Evolutionary conservation across 2,888 invertebrate genomes (phyloP).

Genomic region (Hyalella azteca): DNA sequence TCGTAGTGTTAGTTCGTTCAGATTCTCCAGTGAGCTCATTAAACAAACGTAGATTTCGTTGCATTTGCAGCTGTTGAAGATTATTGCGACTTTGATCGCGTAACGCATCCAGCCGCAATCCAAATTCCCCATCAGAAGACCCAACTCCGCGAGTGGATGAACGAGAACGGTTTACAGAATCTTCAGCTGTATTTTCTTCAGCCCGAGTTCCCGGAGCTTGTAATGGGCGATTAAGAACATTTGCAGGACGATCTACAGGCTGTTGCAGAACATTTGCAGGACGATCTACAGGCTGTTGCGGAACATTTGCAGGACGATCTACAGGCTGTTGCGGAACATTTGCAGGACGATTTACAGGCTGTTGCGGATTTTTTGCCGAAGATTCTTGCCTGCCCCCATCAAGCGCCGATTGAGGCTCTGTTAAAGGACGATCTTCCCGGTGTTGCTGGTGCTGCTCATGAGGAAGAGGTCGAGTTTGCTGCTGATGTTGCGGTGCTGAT

Average conservation of each 20-base stretch:
- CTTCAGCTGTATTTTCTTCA: too few relatives aligned
- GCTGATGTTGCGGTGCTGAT: background rate
- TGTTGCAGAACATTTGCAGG: background rate
- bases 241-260: background rate
- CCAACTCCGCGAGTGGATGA: too few relatives aligned
- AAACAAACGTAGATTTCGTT: background rate
- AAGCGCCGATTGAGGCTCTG: too few relatives aligned
- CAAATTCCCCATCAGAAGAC: too few relatives aligned
- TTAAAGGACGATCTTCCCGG: background rate
- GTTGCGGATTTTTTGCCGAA: background rate
- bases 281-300: background rate
- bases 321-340: background rate
- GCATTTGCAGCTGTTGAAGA: background rate
- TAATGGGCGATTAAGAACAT: too few relatives aligned
- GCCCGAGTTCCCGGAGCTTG: too few relatives aligned
- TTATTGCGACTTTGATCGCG: background rate
- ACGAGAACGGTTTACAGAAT: too few relatives aligned
- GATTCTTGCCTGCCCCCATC: too few relatives aligned
- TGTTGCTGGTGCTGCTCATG: conserved; percentile 34
- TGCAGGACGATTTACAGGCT: background rate
- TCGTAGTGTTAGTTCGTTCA: background rate
- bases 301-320: background rate
- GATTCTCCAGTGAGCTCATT: background rate
- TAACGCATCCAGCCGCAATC: background rate
- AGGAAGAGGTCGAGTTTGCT: conserved; percentile 9